A percentile compares a stretch with the other conserved stretches of the same genome.
Conservation (phyloP, 2,113 vertebrate genomes). For the Garra rufa region DNA sequence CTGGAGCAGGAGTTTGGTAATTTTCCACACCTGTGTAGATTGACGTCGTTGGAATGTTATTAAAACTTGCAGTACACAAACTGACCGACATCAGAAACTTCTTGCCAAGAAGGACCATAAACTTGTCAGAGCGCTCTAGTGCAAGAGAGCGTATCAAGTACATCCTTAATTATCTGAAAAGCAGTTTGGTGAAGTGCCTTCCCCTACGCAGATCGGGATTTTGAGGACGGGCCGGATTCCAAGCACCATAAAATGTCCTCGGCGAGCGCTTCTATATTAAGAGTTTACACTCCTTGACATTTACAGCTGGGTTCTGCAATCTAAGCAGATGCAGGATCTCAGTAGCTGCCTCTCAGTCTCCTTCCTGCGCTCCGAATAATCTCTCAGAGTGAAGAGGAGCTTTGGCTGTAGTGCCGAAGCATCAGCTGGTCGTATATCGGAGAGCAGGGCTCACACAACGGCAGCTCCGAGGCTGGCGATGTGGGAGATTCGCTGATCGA, state of each 20-base stretch:
- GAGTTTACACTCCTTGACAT: slow-evolving; percentile 29
- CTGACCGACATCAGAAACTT: not conserved
- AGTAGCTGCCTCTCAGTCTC: slow-evolving; percentile 13
- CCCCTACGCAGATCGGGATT: not conserved
- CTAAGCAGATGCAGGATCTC: slow-evolving; percentile 3
- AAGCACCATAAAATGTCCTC: slow-evolving; percentile 13
- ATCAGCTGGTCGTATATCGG: slow-evolving; percentile 91
- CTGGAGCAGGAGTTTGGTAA: slow-evolving; percentile 2
- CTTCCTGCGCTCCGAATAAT: not conserved
- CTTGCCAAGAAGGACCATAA: slow-evolving; percentile 8
- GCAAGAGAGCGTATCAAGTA: slow-evolving; percentile 28
- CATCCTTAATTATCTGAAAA: slow-evolving; percentile 32
- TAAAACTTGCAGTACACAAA: slow-evolving; percentile 13
- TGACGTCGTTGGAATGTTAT: slow-evolving; percentile 44
- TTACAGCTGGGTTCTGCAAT: slow-evolving; percentile 30
- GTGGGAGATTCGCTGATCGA: slow-evolving; percentile 86
- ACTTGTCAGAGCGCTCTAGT: slow-evolving; percentile 26
- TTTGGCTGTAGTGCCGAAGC: slow-evolving; percentile 95
- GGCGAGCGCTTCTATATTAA: slow-evolving; percentile 20
- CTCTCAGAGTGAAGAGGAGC: slow-evolving; percentile 88
- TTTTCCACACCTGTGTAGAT: slow-evolving; percentile 28
- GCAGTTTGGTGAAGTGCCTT: slow-evolving; percentile 9
- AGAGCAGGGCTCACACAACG: slow-evolving; percentile 81
- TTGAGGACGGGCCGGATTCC: slow-evolving; percentile 26
- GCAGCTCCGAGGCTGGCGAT: slow-evolving; percentile 87